Evolutionary conservation across 2,888 invertebrate genomes (phyloP).

Genomic region (Synanthedon myopaeformis): DNA sequence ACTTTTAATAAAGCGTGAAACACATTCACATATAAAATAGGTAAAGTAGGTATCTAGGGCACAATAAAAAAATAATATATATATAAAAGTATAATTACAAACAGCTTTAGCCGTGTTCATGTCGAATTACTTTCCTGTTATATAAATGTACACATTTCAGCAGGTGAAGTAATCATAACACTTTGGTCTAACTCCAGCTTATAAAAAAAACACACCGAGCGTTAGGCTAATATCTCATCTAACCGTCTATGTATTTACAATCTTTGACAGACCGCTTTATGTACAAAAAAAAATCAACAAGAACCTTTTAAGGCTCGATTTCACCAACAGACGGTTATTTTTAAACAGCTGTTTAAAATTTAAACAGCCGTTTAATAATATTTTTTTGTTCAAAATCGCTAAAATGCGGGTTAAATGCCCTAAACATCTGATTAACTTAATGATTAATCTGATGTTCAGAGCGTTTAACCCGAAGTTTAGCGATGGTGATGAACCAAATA

Average conservation of each 20-base stretch:
- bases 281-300: slow-evolving; percentile 13
- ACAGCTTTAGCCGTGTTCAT: slow-evolving; percentile 51
- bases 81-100: slow-evolving; percentile 31
- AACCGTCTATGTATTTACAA: slow-evolving; percentile 5
- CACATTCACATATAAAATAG: no score
- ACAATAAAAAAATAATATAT: slow-evolving; percentile 9
- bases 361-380: no score
- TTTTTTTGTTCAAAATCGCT: no score
- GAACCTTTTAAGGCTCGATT: no score
- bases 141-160: slow-evolving; percentile 35
- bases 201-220: neutral
- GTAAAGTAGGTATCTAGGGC: neutral
- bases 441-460: no score
- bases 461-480: no score
- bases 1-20: no score
- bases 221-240: neutral
- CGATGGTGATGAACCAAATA: no score
- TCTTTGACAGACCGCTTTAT: slow-evolving; percentile 4
- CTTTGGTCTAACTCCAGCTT: slow-evolving; percentile 80
- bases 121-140: slow-evolving; percentile 50
- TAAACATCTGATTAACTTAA: no score
- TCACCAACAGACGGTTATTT: no score
- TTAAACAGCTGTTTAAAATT: no score
- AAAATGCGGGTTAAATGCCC: no score
- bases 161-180: slow-evolving; percentile 63